These are phyloP conservation scores for Drosophila niveifrons DNA, from an alignment of 2,888 invertebrate genomes.

Conservation along the genomic window DNA sequence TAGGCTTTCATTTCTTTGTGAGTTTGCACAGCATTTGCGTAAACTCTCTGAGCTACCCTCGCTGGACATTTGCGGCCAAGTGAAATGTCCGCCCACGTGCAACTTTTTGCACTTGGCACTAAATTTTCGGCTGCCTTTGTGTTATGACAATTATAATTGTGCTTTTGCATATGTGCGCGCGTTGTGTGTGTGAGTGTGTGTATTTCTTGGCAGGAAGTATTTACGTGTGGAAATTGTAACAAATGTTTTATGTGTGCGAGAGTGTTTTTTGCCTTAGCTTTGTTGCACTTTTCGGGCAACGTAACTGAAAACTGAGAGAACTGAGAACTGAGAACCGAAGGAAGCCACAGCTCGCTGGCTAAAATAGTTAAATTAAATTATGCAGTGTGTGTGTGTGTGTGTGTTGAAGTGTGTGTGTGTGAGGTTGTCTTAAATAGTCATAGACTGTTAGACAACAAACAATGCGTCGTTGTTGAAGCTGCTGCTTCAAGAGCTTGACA, in stretches of 20 bases:
- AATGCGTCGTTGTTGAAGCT: conserved; percentile 53
- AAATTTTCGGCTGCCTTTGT: conserved; percentile 80
- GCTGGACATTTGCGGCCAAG: conserved; percentile 31
- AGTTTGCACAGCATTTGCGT: background rate
- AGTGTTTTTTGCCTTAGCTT: conserved; percentile 39
- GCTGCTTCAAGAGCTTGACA: conserved; percentile 48
- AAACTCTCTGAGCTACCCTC: conserved; percentile 27
- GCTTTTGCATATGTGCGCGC: conserved; percentile 53
- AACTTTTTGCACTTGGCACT: conserved; percentile 77
- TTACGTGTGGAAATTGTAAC: conserved; percentile 77
- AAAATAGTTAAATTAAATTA: conserved; percentile 77
- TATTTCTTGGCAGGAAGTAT: conserved; percentile 74
- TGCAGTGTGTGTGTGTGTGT: conserved; percentile 22
- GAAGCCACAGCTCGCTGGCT: conserved; percentile 34
- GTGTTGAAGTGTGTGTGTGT: conserved; percentile 29
- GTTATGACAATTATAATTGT: conserved; percentile 82
- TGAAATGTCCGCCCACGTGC: conserved; percentile 52
- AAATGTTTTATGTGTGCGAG: conserved; percentile 68
- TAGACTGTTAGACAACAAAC: conserved; percentile 79
- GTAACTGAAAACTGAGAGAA: conserved; percentile 45
- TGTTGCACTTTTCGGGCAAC: conserved; percentile 72
- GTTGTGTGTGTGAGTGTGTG: conserved; percentile 20
- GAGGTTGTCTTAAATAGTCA: conserved; percentile 72
- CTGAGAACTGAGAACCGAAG: conserved; percentile 51
- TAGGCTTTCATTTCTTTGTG: no score